Conservation (phyloP, 2,888 invertebrate genomes). For the Ametastegia equiseti region DNA sequence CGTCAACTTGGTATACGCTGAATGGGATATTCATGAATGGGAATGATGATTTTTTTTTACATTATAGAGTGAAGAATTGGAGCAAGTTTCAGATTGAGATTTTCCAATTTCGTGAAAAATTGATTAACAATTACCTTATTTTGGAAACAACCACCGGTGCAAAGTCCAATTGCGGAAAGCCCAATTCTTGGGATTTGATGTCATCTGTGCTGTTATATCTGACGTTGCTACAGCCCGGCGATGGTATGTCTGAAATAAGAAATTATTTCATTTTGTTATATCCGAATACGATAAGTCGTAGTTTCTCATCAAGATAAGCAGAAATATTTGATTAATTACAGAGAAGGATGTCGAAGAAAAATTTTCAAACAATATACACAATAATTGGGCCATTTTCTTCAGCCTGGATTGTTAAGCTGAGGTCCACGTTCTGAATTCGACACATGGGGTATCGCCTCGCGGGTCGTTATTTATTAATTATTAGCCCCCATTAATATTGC, state of each 20-base stretch:
- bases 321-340: too few relatives aligned
- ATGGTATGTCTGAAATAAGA: slow-evolving; percentile 62
- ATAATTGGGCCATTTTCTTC: background rate
- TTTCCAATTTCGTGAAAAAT: background rate
- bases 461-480: slow-evolving; percentile 21
- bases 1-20: too few relatives aligned
- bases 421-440: background rate
- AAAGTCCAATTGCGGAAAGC: slow-evolving; percentile 70
- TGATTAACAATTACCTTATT: slow-evolving; percentile 65
- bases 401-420: background rate
- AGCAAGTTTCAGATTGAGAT: background rate
- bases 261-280: background rate
- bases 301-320: too few relatives aligned
- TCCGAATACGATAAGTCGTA: too few relatives aligned
- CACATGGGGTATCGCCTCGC: background rate
- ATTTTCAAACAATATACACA: background rate
- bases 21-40: too few relatives aligned
- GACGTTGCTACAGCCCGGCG: slow-evolving; percentile 68
- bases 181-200: slow-evolving; percentile 70
- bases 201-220: slow-evolving; percentile 72
- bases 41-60: too few relatives aligned
- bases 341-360: too few relatives aligned
- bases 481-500: slow-evolving; percentile 31
- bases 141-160: slow-evolving; percentile 72
- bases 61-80: background rate